These are phyloP conservation scores for Daphoenositta chrysoptera DNA, from an alignment of 2,113 vertebrate species.

Conservation along the genomic window DNA sequence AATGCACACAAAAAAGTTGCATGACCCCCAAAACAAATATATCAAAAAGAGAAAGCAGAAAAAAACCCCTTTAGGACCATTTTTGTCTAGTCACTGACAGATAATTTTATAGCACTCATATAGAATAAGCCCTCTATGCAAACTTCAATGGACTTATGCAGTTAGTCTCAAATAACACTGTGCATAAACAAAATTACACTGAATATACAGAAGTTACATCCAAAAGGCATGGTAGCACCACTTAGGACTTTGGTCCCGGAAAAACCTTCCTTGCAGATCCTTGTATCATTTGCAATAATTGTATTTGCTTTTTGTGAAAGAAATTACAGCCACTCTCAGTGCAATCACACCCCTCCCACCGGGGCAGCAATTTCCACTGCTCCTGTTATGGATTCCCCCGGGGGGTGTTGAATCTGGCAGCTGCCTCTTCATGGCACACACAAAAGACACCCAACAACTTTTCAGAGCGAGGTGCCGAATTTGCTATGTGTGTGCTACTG, in stretches of 20 bases:
- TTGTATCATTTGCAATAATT: neutral
- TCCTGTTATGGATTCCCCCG: neutral
- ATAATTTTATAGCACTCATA: neutral
- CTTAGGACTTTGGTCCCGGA: neutral
- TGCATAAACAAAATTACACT: neutral
- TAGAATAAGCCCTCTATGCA: neutral
- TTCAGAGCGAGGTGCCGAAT: conserved; percentile 1
- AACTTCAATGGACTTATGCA: neutral
- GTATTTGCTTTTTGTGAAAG: neutral
- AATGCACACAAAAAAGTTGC: neutral
- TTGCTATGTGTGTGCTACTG: neutral
- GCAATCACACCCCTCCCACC: neutral
- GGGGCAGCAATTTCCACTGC: neutral
- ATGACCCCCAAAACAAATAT: neutral
- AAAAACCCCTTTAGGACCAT: neutral
- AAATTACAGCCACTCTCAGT: neutral
- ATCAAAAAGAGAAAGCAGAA: neutral
- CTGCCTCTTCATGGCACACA: neutral
- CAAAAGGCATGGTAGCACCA: neutral
- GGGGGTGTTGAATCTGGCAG: neutral
- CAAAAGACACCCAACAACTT: neutral
- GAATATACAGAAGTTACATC: neutral
- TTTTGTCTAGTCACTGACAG: neutral
- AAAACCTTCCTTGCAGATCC: neutral
- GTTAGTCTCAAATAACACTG: neutral